Percentiles rank a stretch among this genome's conserved stretches.
Evolutionary conservation across 2,888 invertebrate species (phyloP).

Genomic region (Drosophila fulvimacula): DNA sequence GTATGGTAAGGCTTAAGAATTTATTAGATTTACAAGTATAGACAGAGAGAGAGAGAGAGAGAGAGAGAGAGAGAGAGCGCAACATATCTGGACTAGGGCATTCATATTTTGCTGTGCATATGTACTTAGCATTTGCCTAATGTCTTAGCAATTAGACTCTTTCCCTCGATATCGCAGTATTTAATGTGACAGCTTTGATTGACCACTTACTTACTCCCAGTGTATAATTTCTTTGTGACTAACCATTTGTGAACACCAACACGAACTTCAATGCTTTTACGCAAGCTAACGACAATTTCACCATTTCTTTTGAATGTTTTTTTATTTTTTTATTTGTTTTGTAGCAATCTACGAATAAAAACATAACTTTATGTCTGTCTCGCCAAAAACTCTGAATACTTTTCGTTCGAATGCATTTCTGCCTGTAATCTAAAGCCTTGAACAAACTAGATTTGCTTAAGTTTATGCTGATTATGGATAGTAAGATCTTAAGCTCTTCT

Average conservation of each 20-base stretch:
- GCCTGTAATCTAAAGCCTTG: constrained; percentile 50
- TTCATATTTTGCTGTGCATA: not conserved
- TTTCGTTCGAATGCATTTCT: constrained; percentile 47
- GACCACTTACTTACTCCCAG: constrained; percentile 30
- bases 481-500: constrained; percentile 10
- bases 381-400: not conserved
- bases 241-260: constrained; percentile 5
- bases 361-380: not conserved
- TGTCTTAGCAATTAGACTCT: constrained; percentile 5
- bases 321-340: not conserved
- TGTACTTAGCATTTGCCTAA: not conserved
- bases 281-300: constrained; percentile 50
- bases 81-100: not conserved
- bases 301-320: constrained; percentile 50
- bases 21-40: not conserved
- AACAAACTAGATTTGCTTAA: not conserved
- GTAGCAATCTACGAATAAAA: constrained; percentile 27
- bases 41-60: not conserved
- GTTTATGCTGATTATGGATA: not conserved
- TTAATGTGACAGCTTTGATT: constrained; percentile 31
- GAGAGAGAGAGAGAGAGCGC: not conserved
- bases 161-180: not conserved
- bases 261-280: constrained; percentile 21
- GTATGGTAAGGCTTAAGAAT: not conserved
- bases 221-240: constrained; percentile 28